A percentile compares a stretch with the other conserved stretches of the same genome.
Evolutionary conservation across 2,888 invertebrate species (phyloP).

Genomic region (Drosophila anomalipes): DNA sequence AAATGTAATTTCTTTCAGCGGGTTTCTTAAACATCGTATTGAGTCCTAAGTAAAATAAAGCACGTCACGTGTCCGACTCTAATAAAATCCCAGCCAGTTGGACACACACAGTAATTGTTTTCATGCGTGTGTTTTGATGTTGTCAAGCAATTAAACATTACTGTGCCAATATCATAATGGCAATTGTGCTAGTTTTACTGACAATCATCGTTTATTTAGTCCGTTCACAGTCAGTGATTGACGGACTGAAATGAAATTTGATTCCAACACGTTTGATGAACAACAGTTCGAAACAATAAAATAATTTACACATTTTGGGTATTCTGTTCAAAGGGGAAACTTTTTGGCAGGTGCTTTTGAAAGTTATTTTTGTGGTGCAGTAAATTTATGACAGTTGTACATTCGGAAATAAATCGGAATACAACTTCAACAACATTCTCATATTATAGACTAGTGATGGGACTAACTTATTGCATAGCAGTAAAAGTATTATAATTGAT

Average conservation of each 20-base stretch:
- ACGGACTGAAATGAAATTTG: conserved; percentile 37
- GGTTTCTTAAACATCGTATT: neutral
- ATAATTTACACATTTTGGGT: neutral
- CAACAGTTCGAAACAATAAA: conserved; percentile 10
- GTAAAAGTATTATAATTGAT: neutral
- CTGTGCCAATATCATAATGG: conserved; percentile 65
- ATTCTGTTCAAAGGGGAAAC: conserved; percentile 13
- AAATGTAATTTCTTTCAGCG: too few species aligned
- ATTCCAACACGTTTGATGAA: conserved; percentile 16
- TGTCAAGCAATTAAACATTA: conserved; percentile 73
- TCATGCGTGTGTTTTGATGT: conserved; percentile 59
- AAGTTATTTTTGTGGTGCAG: conserved; percentile 1
- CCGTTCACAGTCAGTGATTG: conserved; percentile 29
- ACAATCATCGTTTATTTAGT: conserved; percentile 62
- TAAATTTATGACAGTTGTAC: neutral
- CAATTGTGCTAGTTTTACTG: conserved; percentile 58
- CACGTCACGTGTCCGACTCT: conserved; percentile 4
- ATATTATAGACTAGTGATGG: neutral
- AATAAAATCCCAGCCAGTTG: neutral
- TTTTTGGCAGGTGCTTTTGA: conserved; percentile 11
- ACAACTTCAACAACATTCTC: neutral
- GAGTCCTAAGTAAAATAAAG: neutral
- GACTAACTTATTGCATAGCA: neutral
- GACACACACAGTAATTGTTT: neutral
- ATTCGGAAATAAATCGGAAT: neutral